Conservation (phyloP, 2,113 vertebrate species). For the Dendrocopos noguchii region DNA sequence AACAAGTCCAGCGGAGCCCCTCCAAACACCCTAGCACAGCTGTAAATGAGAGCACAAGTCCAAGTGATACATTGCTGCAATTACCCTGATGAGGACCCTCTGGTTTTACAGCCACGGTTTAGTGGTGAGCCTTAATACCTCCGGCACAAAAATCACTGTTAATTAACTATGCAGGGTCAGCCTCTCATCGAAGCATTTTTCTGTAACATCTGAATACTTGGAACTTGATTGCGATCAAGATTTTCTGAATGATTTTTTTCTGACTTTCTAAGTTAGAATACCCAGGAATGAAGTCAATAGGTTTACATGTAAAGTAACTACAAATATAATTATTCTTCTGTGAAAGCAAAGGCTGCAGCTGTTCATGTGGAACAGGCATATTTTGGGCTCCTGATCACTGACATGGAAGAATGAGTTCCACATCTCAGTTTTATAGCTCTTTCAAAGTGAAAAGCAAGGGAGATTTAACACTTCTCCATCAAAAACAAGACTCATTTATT, state of each 20-base stretch:
- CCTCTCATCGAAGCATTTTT: neutral
- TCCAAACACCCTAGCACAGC: neutral
- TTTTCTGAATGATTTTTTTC: neutral
- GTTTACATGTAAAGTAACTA: neutral
- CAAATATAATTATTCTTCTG: conserved; percentile 51
- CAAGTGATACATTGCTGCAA: neutral
- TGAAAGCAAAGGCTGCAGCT: conserved; percentile 59
- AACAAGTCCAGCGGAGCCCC: neutral
- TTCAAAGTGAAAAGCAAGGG: conserved; percentile 51
- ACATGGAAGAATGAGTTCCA: conserved; percentile 71
- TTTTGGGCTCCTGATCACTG: conserved; percentile 57
- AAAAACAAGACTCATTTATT: conserved; percentile 36
- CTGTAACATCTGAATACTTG: neutral
- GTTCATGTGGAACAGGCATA: conserved; percentile 67
- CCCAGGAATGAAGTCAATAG: conserved; percentile 7
- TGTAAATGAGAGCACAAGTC: neutral
- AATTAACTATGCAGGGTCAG: neutral
- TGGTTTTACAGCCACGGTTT: neutral
- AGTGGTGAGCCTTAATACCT: neutral
- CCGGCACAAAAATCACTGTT: neutral
- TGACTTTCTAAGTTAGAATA: neutral
- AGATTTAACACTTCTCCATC: conserved; percentile 33
- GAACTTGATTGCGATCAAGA: neutral
- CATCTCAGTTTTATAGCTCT: conserved; percentile 66
- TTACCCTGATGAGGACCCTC: neutral